These are phyloP conservation scores for Plutomurus gul DNA, from an alignment of 1,140 invertebrate genomes.

Conservation along the genomic window DNA sequence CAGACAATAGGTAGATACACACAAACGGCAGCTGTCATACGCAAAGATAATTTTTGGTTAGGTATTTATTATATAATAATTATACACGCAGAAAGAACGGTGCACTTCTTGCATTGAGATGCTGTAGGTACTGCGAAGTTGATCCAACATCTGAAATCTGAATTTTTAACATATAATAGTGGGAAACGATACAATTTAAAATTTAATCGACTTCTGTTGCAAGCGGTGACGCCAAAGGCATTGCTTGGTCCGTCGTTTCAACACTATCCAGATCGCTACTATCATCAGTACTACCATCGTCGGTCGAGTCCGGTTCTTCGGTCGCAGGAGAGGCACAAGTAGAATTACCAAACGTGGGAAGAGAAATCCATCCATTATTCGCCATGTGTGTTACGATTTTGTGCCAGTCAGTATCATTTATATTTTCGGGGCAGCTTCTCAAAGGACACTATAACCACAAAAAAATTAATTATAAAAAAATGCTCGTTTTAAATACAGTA, in stretches of 20 bases:
- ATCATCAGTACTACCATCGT: background rate
- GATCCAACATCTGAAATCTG: too few species aligned
- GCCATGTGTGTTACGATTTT: slow-evolving; percentile 23
- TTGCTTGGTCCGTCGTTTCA: background rate
- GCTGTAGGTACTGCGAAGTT: too few species aligned
- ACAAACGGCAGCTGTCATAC: too few species aligned
- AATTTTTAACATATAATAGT: too few species aligned
- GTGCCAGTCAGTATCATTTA: slow-evolving; percentile 14
- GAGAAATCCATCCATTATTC: slow-evolving; percentile 13
- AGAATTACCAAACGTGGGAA: background rate
- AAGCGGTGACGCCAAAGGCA: background rate
- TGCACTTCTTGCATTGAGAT: too few species aligned
- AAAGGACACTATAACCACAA: background rate
- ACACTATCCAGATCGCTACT: background rate
- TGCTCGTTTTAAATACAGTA: background rate
- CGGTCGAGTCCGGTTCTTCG: background rate
- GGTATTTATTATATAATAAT: too few species aligned
- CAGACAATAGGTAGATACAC: too few species aligned
- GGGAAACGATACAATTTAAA: too few species aligned
- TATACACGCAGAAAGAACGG: too few species aligned
- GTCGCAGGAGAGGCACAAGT: background rate
- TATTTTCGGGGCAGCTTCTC: background rate
- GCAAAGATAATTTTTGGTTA: too few species aligned
- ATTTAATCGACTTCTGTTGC: background rate
- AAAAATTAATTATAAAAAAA: background rate